Evolutionary conservation across 2,113 vertebrate genomes (phyloP).

Genomic region (Danio rerio): GRCz12tu NC_133179.1:16479001-16479500

Average conservation of each 20-base stretch:
- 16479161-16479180: conserved; percentile 59
- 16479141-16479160: conserved; percentile 59
- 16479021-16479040: conserved; percentile 2
- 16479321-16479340: conserved; percentile 3
- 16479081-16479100: conserved; percentile 76
- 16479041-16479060: conserved; percentile 38
- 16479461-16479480: not conserved
- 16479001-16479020: conserved; percentile 36
- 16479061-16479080: conserved; percentile 56
- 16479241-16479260: conserved; percentile 44
- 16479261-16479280: conserved; percentile 40
- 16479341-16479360: not conserved
- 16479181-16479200: conserved; percentile 17
- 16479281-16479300: conserved; percentile 15
- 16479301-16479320: conserved; percentile 9
- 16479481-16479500: not conserved
- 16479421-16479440: too few relatives aligned
- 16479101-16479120: conserved; percentile 71
- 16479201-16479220: conserved; percentile 39
- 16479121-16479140: conserved; percentile 77
- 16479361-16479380: conserved; percentile 12
- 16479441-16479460: not conserved
- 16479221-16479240: conserved; percentile 54
- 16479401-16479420: not conserved
- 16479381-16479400: not conserved